Conservation (phyloP, 1,140 invertebrate genomes). For the Achroia grisella region DNA sequence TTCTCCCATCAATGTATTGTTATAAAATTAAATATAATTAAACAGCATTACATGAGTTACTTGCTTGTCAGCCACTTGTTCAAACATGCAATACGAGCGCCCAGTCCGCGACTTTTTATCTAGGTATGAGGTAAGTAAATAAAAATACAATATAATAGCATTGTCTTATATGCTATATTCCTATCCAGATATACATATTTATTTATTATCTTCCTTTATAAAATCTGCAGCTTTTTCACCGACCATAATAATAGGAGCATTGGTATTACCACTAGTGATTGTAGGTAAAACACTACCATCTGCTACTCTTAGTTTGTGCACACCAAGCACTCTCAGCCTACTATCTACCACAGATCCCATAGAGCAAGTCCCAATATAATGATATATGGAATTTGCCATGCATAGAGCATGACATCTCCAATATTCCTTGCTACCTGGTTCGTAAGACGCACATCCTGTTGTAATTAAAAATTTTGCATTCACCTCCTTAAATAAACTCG, state of each 20-base stretch:
- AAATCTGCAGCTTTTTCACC: constrained; percentile 89
- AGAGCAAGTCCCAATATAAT: constrained; percentile 19
- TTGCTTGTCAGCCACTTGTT: too few species aligned
- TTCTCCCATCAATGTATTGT: too few species aligned
- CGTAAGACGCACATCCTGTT: constrained; percentile 5
- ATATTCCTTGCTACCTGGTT: constrained; percentile 8
- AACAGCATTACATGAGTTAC: too few species aligned
- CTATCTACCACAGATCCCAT: constrained; percentile 81
- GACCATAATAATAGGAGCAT: constrained; percentile 89
- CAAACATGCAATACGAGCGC: too few species aligned
- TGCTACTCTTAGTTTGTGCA: constrained; percentile 80
- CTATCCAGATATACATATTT: not conserved
- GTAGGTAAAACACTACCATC: constrained; percentile 85
- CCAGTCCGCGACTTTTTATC: too few species aligned
- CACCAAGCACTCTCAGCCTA: constrained; percentile 80
- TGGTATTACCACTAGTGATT: constrained; percentile 85
- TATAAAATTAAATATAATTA: too few species aligned
- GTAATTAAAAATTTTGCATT: constrained; percentile 10
- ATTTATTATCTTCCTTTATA: constrained; percentile 74
- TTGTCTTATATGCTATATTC: too few species aligned
- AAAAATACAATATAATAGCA: too few species aligned
- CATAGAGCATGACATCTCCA: constrained; percentile 15
- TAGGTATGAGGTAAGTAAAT: too few species aligned
- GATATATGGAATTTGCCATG: constrained; percentile 8
- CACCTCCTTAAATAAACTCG: constrained; percentile 17